phyloP scores from a whole-genome alignment of 2,797 vertebrate species.

The Notolabrus celidotus region DNA sequence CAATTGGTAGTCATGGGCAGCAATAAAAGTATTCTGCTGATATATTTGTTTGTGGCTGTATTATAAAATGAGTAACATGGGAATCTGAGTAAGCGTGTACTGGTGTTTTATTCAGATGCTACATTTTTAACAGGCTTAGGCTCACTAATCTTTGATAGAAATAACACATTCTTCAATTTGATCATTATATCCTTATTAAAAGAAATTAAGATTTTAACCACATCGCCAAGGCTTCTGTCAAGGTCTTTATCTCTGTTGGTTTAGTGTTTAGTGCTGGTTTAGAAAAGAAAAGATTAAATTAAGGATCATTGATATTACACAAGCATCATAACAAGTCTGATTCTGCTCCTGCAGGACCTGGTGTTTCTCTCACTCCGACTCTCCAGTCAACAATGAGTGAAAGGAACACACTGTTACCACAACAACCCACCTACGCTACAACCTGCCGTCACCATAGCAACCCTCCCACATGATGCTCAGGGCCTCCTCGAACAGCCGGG shows the following conservation, averaged over 20 bases:
- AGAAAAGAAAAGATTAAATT: not conserved
- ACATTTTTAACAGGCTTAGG: constrained; percentile 38
- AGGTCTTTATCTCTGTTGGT: not conserved
- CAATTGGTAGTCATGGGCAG: constrained; percentile 40
- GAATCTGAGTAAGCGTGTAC: constrained; percentile 28
- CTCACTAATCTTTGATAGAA: constrained; percentile 13
- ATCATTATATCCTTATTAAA: not conserved
- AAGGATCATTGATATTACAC: not conserved
- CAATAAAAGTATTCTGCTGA: constrained; percentile 55
- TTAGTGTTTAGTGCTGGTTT: no score
- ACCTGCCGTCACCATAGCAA: constrained; percentile 81
- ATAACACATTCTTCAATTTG: constrained; percentile 24
- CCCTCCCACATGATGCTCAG: constrained; percentile 72
- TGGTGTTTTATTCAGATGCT: constrained; percentile 33
- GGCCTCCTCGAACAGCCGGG: constrained; percentile 60
- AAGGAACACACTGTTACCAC: constrained; percentile 61
- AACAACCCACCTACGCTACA: constrained; percentile 83
- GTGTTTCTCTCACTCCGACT: constrained; percentile 27
- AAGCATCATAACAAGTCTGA: not conserved
- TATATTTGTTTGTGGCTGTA: constrained; percentile 52
- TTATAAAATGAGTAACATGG: constrained; percentile 55
- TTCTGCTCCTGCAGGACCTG: constrained; percentile 16
- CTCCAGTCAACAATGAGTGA: constrained; percentile 56
- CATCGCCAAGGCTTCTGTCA: not conserved
- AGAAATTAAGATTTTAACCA: not conserved